Evolutionary conservation across 2,797 vertebrate species (phyloP).

Genomic region (Coilia nasus): DNA sequence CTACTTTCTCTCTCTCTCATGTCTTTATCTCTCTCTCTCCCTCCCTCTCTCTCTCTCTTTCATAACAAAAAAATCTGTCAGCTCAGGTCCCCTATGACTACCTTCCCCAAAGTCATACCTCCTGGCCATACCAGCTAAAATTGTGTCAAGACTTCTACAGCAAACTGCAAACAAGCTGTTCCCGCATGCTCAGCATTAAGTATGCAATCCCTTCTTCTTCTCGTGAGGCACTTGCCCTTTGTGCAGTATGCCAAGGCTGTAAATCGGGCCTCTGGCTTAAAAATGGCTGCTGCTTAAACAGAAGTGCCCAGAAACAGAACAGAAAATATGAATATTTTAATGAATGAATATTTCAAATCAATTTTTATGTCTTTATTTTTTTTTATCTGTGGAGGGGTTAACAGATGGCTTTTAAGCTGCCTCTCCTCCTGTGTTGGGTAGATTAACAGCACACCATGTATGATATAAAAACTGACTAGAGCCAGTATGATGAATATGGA

Average conservation of each 20-base stretch:
- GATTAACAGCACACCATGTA: neutral
- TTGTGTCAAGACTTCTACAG: neutral
- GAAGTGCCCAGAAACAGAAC: too few species aligned
- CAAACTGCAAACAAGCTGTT: constrained; percentile 3
- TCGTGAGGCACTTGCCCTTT: neutral
- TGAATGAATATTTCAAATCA: neutral
- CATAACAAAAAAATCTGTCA: neutral
- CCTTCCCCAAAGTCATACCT: neutral
- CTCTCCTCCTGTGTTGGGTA: neutral
- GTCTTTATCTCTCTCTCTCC: constrained; percentile 42
- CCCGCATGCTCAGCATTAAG: neutral
- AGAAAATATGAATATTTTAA: too few species aligned
- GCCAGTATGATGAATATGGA: neutral
- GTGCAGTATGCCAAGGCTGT: neutral
- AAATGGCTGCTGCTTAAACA: neutral
- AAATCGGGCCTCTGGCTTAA: neutral
- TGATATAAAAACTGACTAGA: neutral
- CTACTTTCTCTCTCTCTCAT: neutral
- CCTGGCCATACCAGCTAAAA: neutral
- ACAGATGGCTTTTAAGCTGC: neutral
- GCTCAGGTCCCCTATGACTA: neutral
- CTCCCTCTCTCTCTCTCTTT: neutral
- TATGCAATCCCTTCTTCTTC: neutral
- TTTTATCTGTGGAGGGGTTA: neutral
- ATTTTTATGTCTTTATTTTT: neutral